Percentiles rank a stretch among this genome's conserved stretches.
phyloP scores from a whole-genome alignment of 2,888 invertebrate species.

The Eristalis tenax region DNA sequence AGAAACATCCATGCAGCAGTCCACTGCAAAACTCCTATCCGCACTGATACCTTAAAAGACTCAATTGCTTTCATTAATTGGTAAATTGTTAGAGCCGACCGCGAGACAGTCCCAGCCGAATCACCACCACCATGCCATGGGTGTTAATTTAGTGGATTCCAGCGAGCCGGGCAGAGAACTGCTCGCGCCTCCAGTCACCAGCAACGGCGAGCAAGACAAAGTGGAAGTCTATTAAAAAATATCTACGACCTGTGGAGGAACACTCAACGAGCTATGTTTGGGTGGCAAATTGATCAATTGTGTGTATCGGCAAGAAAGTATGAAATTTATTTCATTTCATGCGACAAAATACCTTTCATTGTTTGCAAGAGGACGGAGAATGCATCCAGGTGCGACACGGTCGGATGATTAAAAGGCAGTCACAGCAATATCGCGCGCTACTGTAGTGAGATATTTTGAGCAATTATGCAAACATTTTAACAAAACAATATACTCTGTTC shows the following conservation, averaged over 20 bases:
- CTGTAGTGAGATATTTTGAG: constrained; percentile 36
- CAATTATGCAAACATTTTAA: constrained; percentile 62
- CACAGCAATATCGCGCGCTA: constrained; percentile 8
- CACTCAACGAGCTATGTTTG: constrained; percentile 23
- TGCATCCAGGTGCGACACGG: background rate
- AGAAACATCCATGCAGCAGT: constrained; percentile 4
- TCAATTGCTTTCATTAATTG: constrained; percentile 66
- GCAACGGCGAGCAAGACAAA: background rate
- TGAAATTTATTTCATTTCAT: constrained; percentile 23
- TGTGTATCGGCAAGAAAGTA: constrained; percentile 43
- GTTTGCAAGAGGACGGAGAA: background rate
- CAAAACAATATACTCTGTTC: constrained; percentile 48
- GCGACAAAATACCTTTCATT: constrained; percentile 34
- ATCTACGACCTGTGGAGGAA: background rate
- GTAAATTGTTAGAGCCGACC: constrained; percentile 52
- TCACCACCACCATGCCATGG: constrained; percentile 42
- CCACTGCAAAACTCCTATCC: constrained; percentile 19
- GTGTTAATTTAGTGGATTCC: constrained; percentile 68
- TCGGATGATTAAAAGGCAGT: constrained; percentile 9
- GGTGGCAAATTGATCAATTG: constrained; percentile 67
- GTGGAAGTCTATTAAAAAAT: background rate
- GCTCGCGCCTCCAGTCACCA: background rate
- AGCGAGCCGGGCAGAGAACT: constrained; percentile 26
- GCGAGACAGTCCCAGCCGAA: constrained; percentile 14
- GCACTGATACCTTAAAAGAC: constrained; percentile 34